A percentile compares a stretch with the other conserved stretches of the same genome.
Conservation (phyloP, 2,797 vertebrate genomes). For the Mus spretus region DNA sequence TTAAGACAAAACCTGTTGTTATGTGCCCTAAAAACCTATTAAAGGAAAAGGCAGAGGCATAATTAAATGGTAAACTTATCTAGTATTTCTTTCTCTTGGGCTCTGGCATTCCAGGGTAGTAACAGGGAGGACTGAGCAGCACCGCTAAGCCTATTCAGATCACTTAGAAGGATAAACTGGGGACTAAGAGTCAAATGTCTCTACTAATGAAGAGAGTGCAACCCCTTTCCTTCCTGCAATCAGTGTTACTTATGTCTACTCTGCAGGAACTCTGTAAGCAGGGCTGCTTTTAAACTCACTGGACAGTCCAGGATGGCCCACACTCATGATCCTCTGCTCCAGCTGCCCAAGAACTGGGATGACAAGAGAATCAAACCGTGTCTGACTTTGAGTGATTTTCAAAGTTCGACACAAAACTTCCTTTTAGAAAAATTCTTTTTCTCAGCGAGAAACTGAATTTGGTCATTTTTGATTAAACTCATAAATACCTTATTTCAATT, state of each 20-base stretch:
- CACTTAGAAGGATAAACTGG: constrained; percentile 43
- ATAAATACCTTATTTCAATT: constrained; percentile 62
- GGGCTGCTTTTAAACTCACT: not conserved
- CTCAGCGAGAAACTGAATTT: constrained; percentile 63
- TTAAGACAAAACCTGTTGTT: not conserved
- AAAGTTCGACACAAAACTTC: constrained; percentile 37
- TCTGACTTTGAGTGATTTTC: not conserved
- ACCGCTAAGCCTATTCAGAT: constrained; percentile 26
- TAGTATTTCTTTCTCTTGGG: not conserved
- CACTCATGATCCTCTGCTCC: not conserved
- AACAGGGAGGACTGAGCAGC: constrained; percentile 35
- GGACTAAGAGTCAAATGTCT: constrained; percentile 46
- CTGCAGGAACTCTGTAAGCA: not conserved
- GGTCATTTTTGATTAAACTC: constrained; percentile 53
- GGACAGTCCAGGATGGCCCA: not conserved
- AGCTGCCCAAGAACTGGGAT: not conserved
- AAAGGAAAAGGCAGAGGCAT: constrained; percentile 35
- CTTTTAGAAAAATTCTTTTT: constrained; percentile 43
- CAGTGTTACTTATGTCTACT: not conserved
- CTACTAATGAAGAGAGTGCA: constrained; percentile 32
- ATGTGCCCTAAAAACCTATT: constrained; percentile 54
- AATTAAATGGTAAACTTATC: constrained; percentile 39
- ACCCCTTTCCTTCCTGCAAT: constrained; percentile 45
- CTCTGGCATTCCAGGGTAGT: constrained; percentile 43
- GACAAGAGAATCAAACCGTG: too few species aligned